phyloP scores from a whole-genome alignment of 2,113 vertebrate species.

The Chaetodon auriga region DNA sequence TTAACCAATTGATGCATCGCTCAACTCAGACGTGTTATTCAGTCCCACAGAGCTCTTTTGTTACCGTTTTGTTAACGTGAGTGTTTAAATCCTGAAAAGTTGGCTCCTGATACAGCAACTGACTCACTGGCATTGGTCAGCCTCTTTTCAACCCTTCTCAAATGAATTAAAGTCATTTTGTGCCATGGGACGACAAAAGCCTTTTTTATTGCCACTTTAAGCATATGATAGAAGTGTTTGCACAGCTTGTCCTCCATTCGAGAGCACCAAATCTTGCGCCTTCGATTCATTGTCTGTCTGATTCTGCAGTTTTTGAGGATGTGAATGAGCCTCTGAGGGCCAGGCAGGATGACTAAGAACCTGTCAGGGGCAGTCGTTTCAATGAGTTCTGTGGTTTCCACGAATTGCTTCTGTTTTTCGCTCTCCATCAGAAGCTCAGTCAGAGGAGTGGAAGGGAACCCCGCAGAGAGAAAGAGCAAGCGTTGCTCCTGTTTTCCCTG shows the following conservation, averaged over 20 bases:
- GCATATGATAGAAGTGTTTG: slow-evolving; percentile 21
- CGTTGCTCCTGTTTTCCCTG: slow-evolving; percentile 50
- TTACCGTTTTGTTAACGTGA: not conserved
- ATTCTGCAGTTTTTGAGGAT: slow-evolving; percentile 34
- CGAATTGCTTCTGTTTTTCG: slow-evolving; percentile 42
- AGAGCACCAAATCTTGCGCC: slow-evolving; percentile 17
- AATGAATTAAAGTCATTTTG: slow-evolving; percentile 23
- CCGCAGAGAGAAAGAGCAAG: slow-evolving; percentile 48
- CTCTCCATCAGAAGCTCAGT: slow-evolving; percentile 45
- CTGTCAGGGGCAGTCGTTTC: slow-evolving; percentile 49
- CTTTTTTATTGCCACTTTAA: slow-evolving; percentile 20
- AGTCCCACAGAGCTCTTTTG: slow-evolving; percentile 13
- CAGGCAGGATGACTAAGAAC: slow-evolving; percentile 32
- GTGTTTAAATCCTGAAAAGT: slow-evolving; percentile 21
- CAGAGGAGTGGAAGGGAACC: slow-evolving; percentile 46
- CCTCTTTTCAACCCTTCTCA: slow-evolving; percentile 7
- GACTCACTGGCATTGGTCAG: slow-evolving; percentile 17
- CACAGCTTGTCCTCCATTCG: slow-evolving; percentile 15
- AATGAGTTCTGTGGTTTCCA: slow-evolving; percentile 37
- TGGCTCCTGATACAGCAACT: not conserved
- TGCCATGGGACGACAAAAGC: slow-evolving; percentile 2
- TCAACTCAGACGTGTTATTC: not conserved
- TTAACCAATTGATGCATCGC: not conserved
- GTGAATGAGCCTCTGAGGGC: slow-evolving; percentile 39
- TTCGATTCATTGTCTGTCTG: slow-evolving; percentile 38